These are phyloP conservation scores for Vombatus ursinus DNA, from an alignment of 2,113 vertebrate genomes.

Conservation along the genomic window DNA sequence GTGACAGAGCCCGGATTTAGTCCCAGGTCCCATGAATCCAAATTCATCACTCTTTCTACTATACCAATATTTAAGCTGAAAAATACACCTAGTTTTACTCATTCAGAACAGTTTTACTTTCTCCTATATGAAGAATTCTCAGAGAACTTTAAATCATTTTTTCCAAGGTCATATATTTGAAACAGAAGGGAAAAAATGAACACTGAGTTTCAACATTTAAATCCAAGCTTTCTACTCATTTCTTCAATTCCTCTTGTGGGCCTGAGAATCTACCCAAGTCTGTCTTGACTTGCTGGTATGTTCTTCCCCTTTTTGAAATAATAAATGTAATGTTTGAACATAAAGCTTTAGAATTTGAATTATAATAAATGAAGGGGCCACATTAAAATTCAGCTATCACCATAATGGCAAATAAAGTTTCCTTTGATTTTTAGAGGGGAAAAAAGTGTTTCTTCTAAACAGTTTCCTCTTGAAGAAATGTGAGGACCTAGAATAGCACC, in stretches of 20 bases:
- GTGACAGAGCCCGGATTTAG: too few relatives aligned
- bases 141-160: too few relatives aligned
- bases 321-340: conserved; percentile 52
- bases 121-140: too few relatives aligned
- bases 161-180: too few relatives aligned
- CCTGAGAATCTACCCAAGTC: neutral
- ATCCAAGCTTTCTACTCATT: neutral
- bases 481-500: neutral
- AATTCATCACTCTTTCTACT: too few relatives aligned
- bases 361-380: conserved; percentile 26
- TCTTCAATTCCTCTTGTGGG: conserved; percentile 33
- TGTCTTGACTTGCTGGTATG: conserved; percentile 30
- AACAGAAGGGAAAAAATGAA: conserved; percentile 4
- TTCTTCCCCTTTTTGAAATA: conserved; percentile 42
- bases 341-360: conserved; percentile 6
- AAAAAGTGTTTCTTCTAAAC: conserved; percentile 39
- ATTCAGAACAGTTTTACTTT: too few relatives aligned
- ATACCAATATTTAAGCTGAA: too few relatives aligned
- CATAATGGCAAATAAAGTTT: conserved; percentile 35
- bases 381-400: conserved; percentile 56
- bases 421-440: conserved; percentile 25
- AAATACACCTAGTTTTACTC: too few relatives aligned
- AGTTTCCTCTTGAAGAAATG: neutral
- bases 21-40: too few relatives aligned
- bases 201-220: conserved; percentile 50